A percentile compares a stretch with the other conserved stretches of the same genome.
phyloP scores from a whole-genome alignment of 2,888 invertebrate genomes.

The Dinocampus coccinellae region DNA sequence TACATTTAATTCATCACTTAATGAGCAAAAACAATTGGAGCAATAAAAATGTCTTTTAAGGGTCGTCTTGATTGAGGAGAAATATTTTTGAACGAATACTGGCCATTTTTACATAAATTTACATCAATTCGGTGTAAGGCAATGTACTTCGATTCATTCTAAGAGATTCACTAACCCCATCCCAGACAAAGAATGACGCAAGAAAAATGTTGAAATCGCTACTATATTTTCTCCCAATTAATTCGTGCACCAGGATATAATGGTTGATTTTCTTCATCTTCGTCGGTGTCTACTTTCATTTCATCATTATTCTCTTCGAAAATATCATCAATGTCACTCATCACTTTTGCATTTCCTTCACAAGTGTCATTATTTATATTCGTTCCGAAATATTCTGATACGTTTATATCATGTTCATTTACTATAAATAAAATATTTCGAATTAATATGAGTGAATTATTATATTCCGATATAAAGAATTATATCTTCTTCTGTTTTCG shows the following conservation, averaged over 20 bases:
- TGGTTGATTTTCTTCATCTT: not conserved
- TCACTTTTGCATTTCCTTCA: no score
- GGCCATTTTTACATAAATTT: conserved; percentile 35
- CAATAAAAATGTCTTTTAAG: conserved; percentile 40
- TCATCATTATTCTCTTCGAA: no score
- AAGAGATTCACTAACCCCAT: conserved; percentile 3
- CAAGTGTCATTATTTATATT: no score
- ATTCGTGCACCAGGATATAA: conserved; percentile 23
- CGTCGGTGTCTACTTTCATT: no score
- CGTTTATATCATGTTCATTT: no score
- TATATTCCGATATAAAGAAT: no score
- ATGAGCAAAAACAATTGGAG: conserved; percentile 19
- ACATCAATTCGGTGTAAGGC: not conserved
- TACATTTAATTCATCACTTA: conserved; percentile 6
- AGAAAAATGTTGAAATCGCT: conserved; percentile 4
- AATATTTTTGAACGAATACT: conserved; percentile 37
- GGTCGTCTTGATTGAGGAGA: conserved; percentile 24
- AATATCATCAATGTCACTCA: no score
- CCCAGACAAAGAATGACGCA: conserved; percentile 12
- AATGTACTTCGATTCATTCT: conserved; percentile 32
- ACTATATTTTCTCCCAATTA: conserved; percentile 23
- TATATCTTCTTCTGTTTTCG: no score
- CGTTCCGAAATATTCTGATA: no score
- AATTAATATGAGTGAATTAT: no score
- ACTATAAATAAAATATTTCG: no score